Evolutionary conservation across 2,888 invertebrate species (phyloP), one percentile per base, ranked within the genome.

Genomic region (Polydrusus pterygomalis): DNA sequence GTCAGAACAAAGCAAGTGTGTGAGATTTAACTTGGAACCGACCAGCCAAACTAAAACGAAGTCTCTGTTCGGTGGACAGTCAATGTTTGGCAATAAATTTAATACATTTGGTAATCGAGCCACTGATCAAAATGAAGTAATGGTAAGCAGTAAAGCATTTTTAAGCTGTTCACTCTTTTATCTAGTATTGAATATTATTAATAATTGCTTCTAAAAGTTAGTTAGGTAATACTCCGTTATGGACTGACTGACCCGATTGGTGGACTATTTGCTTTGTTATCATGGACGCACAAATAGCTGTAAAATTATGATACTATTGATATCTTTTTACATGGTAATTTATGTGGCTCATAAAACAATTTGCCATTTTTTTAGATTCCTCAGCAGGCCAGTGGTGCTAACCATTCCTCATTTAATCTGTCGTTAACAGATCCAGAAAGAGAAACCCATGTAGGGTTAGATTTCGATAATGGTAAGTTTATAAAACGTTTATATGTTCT

Each of bases 21-120:
- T 63, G 20, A 25, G 47, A 25, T 63, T 63, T 18, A 47, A 63
- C 47, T 47, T 63, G 63, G 63, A 63, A 63, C 45, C 13, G n/a
- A 43, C 7, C 8, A 6, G 18, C 18, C 45, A 20, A n/a, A 45
- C 43, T 11, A 30, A 63, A n/a, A 47, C 9, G n/a, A 63, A 63
- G 9, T 8, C 45, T 25, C 25, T 20, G 13, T 63, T 63, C 18
- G 34, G 34, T 25, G 63, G 30, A n/a, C 63, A 25, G 18, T 18
- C 43, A 10, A 45, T 63, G 47, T 63, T 63, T 63, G 43, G n/a
- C 25, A 47, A 63, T 45, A 25, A 11, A 1, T 63, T 63, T 63
- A 43, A 43, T 20, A 20, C 43, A 8, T 63, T 63, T 9, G 13
- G 1, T 47, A 47, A 11, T 25, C 45, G 8, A 6, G 45, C 30